These are phyloP conservation scores for Tricholaema leucomelas DNA, from an alignment of 2,113 vertebrate genomes.

Conservation along the genomic window DNA sequence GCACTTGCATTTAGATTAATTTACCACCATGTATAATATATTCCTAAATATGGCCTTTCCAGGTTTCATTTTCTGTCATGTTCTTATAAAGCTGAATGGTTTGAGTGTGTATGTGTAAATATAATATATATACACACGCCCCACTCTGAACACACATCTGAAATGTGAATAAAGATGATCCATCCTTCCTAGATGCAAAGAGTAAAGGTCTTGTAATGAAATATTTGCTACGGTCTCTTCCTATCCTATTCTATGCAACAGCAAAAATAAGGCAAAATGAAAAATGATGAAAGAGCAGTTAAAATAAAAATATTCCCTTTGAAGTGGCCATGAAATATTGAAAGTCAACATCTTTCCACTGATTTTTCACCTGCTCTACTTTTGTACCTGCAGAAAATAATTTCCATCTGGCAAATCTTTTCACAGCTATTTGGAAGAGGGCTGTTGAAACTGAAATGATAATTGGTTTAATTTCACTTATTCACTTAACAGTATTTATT, in stretches of 20 bases:
- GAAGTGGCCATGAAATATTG: not conserved
- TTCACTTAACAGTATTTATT: not conserved
- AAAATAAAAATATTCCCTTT: not conserved
- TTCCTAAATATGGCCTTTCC: not conserved
- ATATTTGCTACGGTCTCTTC: not conserved
- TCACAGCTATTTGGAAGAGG: not conserved
- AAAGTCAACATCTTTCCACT: not conserved
- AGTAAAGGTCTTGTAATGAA: not conserved
- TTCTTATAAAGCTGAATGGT: not conserved
- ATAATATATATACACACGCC: no score
- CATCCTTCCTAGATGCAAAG: not conserved
- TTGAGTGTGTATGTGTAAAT: not conserved
- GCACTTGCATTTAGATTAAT: not conserved
- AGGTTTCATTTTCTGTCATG: not conserved
- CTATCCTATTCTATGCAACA: not conserved
- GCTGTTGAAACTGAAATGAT: not conserved
- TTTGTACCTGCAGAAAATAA: not conserved
- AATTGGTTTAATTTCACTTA: not conserved
- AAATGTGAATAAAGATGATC: not conserved
- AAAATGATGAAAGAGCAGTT: not conserved
- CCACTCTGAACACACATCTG: not conserved
- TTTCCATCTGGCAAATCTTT: not conserved
- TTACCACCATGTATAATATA: not conserved
- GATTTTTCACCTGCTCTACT: not conserved
- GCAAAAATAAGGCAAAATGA: not conserved